Conservation (phyloP, 2,888 invertebrate genomes). For the Andrena dorsata region DNA sequence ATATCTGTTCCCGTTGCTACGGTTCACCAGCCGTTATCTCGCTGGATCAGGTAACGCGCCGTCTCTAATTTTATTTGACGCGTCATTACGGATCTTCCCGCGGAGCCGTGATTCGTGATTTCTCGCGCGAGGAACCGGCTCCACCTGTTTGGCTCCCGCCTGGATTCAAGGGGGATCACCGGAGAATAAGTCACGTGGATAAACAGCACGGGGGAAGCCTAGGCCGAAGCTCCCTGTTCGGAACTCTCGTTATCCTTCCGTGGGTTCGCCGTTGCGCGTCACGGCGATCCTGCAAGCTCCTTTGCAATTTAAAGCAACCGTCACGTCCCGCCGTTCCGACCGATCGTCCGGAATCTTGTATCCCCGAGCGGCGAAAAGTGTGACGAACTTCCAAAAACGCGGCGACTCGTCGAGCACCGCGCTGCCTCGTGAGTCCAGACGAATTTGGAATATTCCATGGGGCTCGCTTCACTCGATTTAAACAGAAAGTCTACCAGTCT, state of each 20-base stretch:
- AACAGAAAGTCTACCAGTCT: background rate
- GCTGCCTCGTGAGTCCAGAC: background rate
- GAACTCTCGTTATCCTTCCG: constrained; percentile 2
- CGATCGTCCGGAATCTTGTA: background rate
- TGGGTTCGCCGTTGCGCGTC: background rate
- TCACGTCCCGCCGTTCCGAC: background rate
- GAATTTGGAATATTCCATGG: background rate
- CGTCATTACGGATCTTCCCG: constrained; percentile 5
- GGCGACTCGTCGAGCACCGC: background rate
- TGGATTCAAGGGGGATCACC: background rate
- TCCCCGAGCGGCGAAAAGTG: background rate
- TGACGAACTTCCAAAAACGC: background rate
- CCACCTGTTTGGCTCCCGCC: background rate
- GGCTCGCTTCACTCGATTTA: background rate
- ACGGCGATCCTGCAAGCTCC: constrained; percentile 18
- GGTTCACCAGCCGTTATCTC: constrained; percentile 27
- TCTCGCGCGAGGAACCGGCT: no score
- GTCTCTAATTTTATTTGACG: constrained; percentile 42
- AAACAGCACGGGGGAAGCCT: constrained; percentile 8
- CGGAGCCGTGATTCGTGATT: background rate
- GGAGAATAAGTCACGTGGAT: constrained; percentile 1
- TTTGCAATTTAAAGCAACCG: constrained; percentile 34
- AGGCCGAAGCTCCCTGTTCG: background rate
- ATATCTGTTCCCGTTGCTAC: constrained; percentile 5
- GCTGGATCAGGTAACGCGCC: background rate